Evolutionary conservation across 2,797 vertebrate genomes (phyloP).

Genomic region (Lerista edwardsae): DNA sequence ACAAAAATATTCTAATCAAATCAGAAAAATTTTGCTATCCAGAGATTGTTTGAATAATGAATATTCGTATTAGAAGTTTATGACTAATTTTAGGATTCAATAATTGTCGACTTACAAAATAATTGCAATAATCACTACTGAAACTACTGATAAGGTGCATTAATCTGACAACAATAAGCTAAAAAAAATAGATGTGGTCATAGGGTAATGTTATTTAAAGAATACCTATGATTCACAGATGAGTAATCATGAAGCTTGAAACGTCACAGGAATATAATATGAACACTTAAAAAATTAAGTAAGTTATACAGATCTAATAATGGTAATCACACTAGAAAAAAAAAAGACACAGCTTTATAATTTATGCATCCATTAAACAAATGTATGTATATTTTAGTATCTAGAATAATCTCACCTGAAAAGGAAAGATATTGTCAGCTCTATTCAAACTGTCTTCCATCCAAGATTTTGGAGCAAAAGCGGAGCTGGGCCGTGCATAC

Average conservation of each 20-base stretch:
- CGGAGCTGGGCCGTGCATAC: slow-evolving; percentile 93
- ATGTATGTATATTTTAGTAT: slow-evolving; percentile 20
- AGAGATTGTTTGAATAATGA: neutral
- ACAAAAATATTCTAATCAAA: slow-evolving; percentile 23
- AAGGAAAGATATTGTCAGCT: slow-evolving; percentile 94
- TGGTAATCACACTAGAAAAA: neutral
- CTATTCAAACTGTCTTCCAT: slow-evolving; percentile 94
- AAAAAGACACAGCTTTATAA: neutral
- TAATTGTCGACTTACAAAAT: neutral
- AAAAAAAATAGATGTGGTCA: slow-evolving; percentile 1
- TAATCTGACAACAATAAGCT: slow-evolving; percentile 26
- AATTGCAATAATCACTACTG: neutral
- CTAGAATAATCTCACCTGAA: slow-evolving; percentile 87
- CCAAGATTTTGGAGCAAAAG: slow-evolving; percentile 97
- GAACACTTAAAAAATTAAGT: slow-evolving; percentile 12
- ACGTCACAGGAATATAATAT: slow-evolving; percentile 31
- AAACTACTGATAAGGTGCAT: neutral
- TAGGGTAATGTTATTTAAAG: slow-evolving; percentile 37
- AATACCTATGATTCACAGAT: slow-evolving; percentile 43
- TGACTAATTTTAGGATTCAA: neutral
- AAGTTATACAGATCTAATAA: neutral
- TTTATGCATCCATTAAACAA: neutral
- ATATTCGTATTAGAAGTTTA: slow-evolving; percentile 5
- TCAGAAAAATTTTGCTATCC: slow-evolving; percentile 17
- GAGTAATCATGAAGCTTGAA: neutral